Base-by-base conservation (phyloP, 1,140 invertebrate genomes). In the Psix sp. region DNA sequence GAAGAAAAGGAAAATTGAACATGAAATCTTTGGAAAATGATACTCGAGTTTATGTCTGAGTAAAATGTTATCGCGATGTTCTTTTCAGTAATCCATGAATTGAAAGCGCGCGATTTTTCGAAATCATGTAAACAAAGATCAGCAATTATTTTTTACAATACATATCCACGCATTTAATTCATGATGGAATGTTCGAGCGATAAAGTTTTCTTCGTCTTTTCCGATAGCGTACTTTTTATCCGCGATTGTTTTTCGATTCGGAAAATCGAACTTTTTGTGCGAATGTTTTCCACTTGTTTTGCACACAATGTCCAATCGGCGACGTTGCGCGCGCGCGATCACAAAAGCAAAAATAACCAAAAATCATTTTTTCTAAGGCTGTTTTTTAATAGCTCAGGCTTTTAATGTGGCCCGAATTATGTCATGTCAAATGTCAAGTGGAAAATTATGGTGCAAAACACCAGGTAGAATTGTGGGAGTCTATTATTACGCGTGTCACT, bases 401-500 rank as follows among this genome's bases (percentile, higher is more conserved):
- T 56, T 68, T 67, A 51, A 51, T 35, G 43, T 16, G 56, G 59
- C 65, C 39, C 18, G 17, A 39, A 49, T 67, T 67, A 67, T 51
- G 39, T 71, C 57, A 56, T 48, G 56, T 71, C 67, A 56, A 62
- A 62, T 56, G 51, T 71, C 67, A 62, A 62, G 40, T 54, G 57
- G 54, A 71, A 71, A 62, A 60, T 71, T 56, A 71, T 56, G 57
- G 57, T 70, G 49, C 66, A 15, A 26, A 49, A 56, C 43, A 56
- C 35, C 67, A 71, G 67, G 56, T 71, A 56, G 67, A 56, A 60
- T 15, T 62, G 56, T 48, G 40, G 56, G 49, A 20, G 17, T 70
- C 67, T 71, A 71, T 71, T 71, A 71, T 71, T 62, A 62, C 56
- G 39, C 49, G 57, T 56, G 56, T 71, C 66, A 70, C 48, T 54